phyloP scores from a whole-genome alignment of 2,113 vertebrate genomes.

The Galemys pyrenaicus region DNA sequence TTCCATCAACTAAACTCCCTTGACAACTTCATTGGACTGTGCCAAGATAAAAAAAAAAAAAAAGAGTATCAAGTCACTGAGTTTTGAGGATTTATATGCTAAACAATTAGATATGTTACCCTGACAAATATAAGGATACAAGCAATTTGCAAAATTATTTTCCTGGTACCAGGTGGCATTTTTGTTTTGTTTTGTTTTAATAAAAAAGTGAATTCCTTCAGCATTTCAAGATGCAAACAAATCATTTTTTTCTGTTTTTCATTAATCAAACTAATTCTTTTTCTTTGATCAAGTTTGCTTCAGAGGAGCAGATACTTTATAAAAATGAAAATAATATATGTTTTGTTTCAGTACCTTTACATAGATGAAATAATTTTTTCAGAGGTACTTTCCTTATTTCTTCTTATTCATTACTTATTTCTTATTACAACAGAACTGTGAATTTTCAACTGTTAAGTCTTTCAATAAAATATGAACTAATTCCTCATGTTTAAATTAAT shows the following conservation, averaged over 20 bases:
- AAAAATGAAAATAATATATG: background rate
- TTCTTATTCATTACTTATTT: background rate
- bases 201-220: background rate
- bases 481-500: background rate
- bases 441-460: background rate
- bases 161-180: background rate
- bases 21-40: rapidly evolving
- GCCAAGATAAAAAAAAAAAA: rapidly evolving
- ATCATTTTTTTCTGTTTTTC: background rate
- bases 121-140: background rate
- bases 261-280: background rate
- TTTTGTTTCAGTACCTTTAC: background rate
- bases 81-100: background rate
- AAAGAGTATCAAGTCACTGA: background rate
- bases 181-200: background rate
- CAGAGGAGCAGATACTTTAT: background rate
- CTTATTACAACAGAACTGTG: background rate
- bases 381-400: background rate
- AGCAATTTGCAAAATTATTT: background rate
- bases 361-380: background rate
- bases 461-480: background rate
- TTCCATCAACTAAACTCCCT: background rate
- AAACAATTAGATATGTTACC: background rate
- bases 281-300: background rate
- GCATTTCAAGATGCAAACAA: background rate